phyloP scores from a whole-genome alignment of 2,113 vertebrate genomes.

The Cariama cristata region DNA sequence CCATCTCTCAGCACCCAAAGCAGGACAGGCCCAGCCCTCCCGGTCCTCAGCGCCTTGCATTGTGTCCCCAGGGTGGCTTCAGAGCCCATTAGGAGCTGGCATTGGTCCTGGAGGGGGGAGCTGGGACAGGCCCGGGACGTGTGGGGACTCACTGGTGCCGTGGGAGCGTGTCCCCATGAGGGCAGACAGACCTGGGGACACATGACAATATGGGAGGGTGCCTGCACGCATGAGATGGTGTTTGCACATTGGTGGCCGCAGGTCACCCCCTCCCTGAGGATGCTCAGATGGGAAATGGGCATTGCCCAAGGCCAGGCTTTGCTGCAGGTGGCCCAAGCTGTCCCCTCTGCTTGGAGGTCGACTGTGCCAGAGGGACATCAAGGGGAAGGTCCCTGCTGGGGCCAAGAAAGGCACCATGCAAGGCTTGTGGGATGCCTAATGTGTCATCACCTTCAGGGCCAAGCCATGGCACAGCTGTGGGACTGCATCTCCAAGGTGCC shows the following conservation, averaged over 20 bases:
- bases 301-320: neutral
- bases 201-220: neutral
- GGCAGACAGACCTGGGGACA: neutral
- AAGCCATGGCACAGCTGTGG: neutral
- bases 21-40: neutral
- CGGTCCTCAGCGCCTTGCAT: rapidly evolving
- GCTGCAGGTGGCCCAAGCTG: neutral
- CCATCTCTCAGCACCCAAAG: neutral
- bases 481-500: neutral
- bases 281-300: neutral
- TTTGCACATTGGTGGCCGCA: neutral
- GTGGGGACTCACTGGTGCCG: neutral
- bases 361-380: neutral
- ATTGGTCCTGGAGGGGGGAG: neutral
- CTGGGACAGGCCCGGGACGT: neutral
- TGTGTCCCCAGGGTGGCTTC: neutral
- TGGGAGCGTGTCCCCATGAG: neutral
- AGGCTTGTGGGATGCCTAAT: neutral
- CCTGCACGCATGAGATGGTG: neutral
- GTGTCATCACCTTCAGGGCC: rapidly evolving
- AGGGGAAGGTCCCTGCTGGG: neutral
- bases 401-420: neutral
- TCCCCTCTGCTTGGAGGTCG: neutral
- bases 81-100: neutral
- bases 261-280: neutral